A percentile compares a stretch with the other conserved stretches of the same genome.
These are phyloP conservation scores for Drosophila meridionalis DNA, from an alignment of 2,888 invertebrate species.

Conservation along the genomic window DNA sequence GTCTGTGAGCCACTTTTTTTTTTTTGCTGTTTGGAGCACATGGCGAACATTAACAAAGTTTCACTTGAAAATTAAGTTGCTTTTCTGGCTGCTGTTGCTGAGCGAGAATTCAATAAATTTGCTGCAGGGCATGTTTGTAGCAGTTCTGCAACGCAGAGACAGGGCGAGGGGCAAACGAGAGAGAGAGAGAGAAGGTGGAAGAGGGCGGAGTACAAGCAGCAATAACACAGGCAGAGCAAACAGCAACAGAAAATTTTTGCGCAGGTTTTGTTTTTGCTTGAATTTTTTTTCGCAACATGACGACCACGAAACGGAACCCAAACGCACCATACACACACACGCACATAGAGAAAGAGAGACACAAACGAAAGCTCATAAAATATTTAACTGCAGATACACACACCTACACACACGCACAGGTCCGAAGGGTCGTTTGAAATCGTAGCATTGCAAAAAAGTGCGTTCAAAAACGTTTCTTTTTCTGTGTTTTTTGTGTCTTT, in stretches of 20 bases:
- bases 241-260: constrained; percentile 53
- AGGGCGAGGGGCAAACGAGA: neutral
- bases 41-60: constrained; percentile 73
- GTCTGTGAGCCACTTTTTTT: constrained; percentile 46
- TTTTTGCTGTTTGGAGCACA: constrained; percentile 37
- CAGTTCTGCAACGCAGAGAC: constrained; percentile 8
- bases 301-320: constrained; percentile 51
- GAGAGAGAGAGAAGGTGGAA: neutral
- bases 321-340: constrained; percentile 26
- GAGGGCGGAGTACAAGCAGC: constrained; percentile 16
- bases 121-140: constrained; percentile 47
- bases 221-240: constrained; percentile 53
- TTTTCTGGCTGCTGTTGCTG: constrained; percentile 62
- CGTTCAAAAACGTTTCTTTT: constrained; percentile 48
- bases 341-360: constrained; percentile 7
- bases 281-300: constrained; percentile 49
- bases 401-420: constrained; percentile 15
- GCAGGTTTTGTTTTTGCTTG: constrained; percentile 38
- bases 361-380: constrained; percentile 60
- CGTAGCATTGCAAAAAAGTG: constrained; percentile 55
- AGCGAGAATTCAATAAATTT: constrained; percentile 74
- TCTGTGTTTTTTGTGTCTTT: constrained; percentile 31
- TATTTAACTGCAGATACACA: constrained; percentile 50
- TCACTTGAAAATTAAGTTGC: constrained; percentile 73
- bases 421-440: constrained; percentile 50